Conservation (phyloP, 2,797 vertebrate genomes). For the Pangasius mekongensis region DNA sequence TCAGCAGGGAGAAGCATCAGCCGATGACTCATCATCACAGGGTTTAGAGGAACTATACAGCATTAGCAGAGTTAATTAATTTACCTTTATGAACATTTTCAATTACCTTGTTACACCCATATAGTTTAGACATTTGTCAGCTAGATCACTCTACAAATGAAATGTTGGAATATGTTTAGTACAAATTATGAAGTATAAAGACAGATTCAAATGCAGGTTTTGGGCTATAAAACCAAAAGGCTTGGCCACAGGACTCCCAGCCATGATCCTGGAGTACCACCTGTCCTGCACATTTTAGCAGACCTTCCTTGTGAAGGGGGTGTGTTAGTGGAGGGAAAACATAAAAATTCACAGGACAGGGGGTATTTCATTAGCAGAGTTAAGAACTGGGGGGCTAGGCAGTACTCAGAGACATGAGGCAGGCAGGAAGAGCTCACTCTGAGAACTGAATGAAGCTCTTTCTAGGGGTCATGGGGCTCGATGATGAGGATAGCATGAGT, state of each 20-base stretch:
- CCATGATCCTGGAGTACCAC: neutral
- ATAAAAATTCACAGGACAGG: too few species aligned
- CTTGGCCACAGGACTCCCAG: neutral
- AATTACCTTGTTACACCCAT: neutral
- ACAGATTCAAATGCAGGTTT: neutral
- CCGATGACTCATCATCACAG: neutral
- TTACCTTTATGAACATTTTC: neutral
- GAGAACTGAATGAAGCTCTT: neutral
- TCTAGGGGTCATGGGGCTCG: neutral
- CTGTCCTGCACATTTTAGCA: neutral
- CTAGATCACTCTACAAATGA: neutral
- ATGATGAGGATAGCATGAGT: neutral
- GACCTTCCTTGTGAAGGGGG: neutral
- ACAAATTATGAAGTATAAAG: neutral
- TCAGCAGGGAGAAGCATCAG: neutral
- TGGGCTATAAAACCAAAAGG: neutral
- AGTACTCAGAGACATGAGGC: neutral
- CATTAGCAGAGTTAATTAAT: conserved; percentile 1
- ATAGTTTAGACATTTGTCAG: neutral
- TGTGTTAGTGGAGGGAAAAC: neutral
- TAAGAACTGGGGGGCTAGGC: neutral
- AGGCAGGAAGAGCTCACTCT: neutral
- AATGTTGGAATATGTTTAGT: neutral
- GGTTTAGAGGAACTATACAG: neutral
- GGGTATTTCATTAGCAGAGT: neutral